Conservation (phyloP, 2,888 invertebrate species). For the Cremastinae sp. region DNA sequence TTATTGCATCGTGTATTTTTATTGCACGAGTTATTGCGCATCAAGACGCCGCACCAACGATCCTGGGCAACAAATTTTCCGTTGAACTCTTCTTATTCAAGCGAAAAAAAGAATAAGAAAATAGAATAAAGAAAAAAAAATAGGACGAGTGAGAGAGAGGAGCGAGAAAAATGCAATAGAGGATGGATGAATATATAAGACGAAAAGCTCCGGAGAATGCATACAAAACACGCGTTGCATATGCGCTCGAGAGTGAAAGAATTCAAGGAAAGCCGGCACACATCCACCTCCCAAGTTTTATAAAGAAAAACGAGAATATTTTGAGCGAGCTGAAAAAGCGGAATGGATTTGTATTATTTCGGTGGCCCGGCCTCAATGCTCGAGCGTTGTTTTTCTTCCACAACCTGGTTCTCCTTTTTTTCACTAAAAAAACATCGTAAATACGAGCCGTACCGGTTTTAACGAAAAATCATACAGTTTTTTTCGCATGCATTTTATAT, state of each 20-base stretch:
- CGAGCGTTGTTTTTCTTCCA: slow-evolving; percentile 7
- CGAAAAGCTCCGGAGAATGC: slow-evolving; percentile 36
- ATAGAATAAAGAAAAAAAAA: slow-evolving; percentile 19
- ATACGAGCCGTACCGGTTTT: not conserved
- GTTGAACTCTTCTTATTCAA: slow-evolving; percentile 1
- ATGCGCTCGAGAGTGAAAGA: slow-evolving; percentile 7
- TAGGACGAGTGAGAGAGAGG: not conserved
- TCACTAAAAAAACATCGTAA: slow-evolving; percentile 1
- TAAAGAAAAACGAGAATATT: slow-evolving; percentile 18
- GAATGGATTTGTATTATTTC: slow-evolving; percentile 44
- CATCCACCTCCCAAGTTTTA: not conserved
- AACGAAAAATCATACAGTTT: not conserved
- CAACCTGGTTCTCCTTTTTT: not conserved
- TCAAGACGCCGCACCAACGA: slow-evolving; percentile 60
- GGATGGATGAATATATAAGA: slow-evolving; percentile 35
- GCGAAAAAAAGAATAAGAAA: slow-evolving; percentile 6
- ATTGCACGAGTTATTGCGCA: slow-evolving; percentile 75
- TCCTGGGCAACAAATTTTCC: slow-evolving; percentile 72
- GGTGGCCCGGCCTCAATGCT: slow-evolving; percentile 1
- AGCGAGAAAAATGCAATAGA: slow-evolving; percentile 42
- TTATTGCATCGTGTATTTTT: slow-evolving; percentile 74
- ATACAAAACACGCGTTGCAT: slow-evolving; percentile 19
- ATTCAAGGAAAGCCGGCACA: slow-evolving; percentile 25
- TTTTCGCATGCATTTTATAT: too few species aligned
- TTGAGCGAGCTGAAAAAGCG: slow-evolving; percentile 16